Base-by-base conservation (phyloP, 2,797 vertebrate species). In the Anguilla marmorata region DNA sequence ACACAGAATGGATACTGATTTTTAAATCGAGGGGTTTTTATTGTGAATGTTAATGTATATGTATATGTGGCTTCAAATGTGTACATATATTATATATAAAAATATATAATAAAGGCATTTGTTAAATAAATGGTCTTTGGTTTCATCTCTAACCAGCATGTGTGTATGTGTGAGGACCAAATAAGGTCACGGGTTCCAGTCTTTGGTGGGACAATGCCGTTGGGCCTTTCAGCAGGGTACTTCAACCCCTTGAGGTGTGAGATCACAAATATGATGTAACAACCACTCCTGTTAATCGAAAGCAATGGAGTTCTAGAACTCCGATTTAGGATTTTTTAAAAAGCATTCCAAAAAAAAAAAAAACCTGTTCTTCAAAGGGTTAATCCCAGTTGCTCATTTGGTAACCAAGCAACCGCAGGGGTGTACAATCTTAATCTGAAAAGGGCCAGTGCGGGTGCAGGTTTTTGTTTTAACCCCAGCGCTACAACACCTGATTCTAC, bases 1-100 rank as follows among this genome's bases (percentile, higher is more conserved):
- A 76, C 63, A 16, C 74, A 45, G 33, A 41, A 45, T 79, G 37
- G 16, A 79, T 52, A 58, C 54, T 37, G 52, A 9, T n/a, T 69
- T 80, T 85, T 72, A 60, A 85, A 85, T 30, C 4, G 14, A 41
- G 16, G 33, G 54, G 63, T 54, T 88, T 84, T 88, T 84, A 84
- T 66, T 63, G 21, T 82, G 41, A 82, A 50, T 72, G 45, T 84
- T 66, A 19, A 37, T 88, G 52, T 58, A 88, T 79, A 85, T 88
- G 84, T 88, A 79, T 79, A 85, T 88, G 85, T 88, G 87, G 87
- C 60, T 85, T 74, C 56, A 85, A 85, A 56, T 86, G 41, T 88
- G 66, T 85, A 45, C 45, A 82, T 82, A 50, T 82, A 60, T 88
- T 88, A 88, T 85, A 85, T 83, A 88, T 48, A 48, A 24, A 82